phyloP scores from a whole-genome alignment of 2,888 invertebrate genomes.

The Dorcus hopei region DNA sequence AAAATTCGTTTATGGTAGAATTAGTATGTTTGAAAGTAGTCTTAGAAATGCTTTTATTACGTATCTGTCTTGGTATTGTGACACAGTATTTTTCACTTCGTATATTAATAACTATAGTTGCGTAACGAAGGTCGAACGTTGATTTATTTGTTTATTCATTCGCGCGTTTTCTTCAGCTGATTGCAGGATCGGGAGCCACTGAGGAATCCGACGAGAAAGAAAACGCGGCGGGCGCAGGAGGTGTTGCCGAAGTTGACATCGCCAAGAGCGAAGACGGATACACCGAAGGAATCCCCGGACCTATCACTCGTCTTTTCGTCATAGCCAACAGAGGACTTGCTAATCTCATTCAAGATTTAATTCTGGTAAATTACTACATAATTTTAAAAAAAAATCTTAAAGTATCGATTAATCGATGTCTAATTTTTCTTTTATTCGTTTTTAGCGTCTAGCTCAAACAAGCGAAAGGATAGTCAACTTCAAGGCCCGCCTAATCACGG shows the following conservation, averaged over 20 bases:
- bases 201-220: slow-evolving; percentile 61
- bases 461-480: slow-evolving; percentile 91
- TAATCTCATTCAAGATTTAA: slow-evolving; percentile 83
- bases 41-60: background rate
- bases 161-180: slow-evolving; percentile 59
- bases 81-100: background rate
- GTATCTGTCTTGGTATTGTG: no score
- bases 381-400: background rate
- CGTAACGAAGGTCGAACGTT: background rate
- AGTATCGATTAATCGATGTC: background rate
- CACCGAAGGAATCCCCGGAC: slow-evolving; percentile 82
- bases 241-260: slow-evolving; percentile 51
- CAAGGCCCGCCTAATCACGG: slow-evolving; percentile 87
- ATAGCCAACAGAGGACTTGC: slow-evolving; percentile 84
- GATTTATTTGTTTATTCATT: slow-evolving; percentile 2
- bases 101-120: background rate
- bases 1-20: background rate
- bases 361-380: slow-evolving; percentile 61
- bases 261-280: slow-evolving; percentile 63
- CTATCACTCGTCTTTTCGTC: slow-evolving; percentile 81
- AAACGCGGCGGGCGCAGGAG: slow-evolving; percentile 53
- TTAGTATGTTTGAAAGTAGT: background rate
- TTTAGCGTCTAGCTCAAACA: slow-evolving; percentile 78
- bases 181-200: slow-evolving; percentile 71
- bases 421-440: slow-evolving; percentile 21